Percentiles rank a stretch among this genome's conserved stretches.
These are phyloP conservation scores for Drosophila nannoptera DNA, from an alignment of 1,140 invertebrate species.

Conservation along the genomic window DNA sequence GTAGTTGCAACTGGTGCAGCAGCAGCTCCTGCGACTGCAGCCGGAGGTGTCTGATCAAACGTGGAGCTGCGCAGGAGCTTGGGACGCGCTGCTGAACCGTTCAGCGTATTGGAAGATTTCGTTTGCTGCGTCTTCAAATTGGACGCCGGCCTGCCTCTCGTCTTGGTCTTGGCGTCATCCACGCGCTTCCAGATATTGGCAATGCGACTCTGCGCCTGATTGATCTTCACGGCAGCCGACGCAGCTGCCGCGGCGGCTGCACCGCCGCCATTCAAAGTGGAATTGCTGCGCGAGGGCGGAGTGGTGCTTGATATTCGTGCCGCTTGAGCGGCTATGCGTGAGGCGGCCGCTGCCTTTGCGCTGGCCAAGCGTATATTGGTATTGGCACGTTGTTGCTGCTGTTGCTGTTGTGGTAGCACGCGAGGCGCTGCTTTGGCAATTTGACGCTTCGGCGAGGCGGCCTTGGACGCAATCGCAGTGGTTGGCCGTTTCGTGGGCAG, in stretches of 20 bases:
- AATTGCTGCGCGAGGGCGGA: conserved; percentile 82
- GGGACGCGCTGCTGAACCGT: conserved; percentile 30
- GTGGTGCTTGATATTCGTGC: conserved; percentile 81
- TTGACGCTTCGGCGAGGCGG: conserved; percentile 41
- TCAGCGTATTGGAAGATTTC: conserved; percentile 62
- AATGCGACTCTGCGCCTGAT: conserved; percentile 90
- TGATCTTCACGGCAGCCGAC: conserved; percentile 62
- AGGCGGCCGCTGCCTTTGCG: conserved; percentile 50
- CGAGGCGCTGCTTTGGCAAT: conserved; percentile 18
- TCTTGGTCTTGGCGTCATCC: conserved; percentile 82
- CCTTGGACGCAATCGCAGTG: conserved; percentile 21
- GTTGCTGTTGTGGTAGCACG: conserved; percentile 63
- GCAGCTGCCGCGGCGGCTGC: conserved; percentile 54
- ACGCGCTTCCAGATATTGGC: conserved; percentile 93
- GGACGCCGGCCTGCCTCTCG: conserved; percentile 67
- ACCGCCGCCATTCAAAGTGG: conserved; percentile 79
- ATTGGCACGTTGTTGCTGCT: conserved; percentile 79
- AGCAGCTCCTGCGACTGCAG: neutral
- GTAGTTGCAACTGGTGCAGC: neutral
- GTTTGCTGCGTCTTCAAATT: conserved; percentile 66
- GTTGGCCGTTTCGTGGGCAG: conserved; percentile 64
- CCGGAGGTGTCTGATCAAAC: conserved; percentile 83
- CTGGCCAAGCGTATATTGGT: conserved; percentile 72
- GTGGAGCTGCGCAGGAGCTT: conserved; percentile 84
- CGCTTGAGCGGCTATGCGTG: conserved; percentile 62